A percentile compares a stretch with the other conserved stretches of the same genome.
phyloP scores from a whole-genome alignment of 1,140 invertebrate genomes.

The Euschistus heros region DNA sequence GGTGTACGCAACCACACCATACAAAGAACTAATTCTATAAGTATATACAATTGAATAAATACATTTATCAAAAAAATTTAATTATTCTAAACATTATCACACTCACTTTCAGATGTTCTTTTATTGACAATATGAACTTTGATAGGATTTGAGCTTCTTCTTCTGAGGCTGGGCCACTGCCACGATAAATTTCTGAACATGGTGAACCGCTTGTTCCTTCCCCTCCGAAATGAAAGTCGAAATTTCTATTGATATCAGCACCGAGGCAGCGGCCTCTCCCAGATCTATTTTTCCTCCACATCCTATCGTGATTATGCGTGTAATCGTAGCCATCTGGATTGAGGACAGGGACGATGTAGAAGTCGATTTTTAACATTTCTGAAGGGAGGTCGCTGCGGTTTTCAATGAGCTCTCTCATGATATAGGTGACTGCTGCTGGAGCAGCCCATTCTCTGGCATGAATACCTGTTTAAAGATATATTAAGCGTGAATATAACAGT shows the following conservation, averaged over 20 bases:
- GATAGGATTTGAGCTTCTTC: neutral
- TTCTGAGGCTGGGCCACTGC: neutral
- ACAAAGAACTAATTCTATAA: too few species aligned
- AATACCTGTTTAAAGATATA: conserved; percentile 37
- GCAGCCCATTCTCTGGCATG: conserved; percentile 71
- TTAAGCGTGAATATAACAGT: too few species aligned
- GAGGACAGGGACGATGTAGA: conserved; percentile 43
- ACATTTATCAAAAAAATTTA: too few species aligned
- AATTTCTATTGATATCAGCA: conserved; percentile 60
- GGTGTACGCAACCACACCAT: too few species aligned
- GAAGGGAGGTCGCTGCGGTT: conserved; percentile 55
- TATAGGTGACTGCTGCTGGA: conserved; percentile 52
- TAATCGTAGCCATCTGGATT: conserved; percentile 52
- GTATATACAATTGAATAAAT: too few species aligned
- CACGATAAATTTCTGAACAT: neutral
- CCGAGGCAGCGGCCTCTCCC: conserved; percentile 36
- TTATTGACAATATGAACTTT: too few species aligned
- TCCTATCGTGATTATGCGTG: conserved; percentile 56
- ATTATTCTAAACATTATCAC: too few species aligned
- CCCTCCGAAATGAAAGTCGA: conserved; percentile 52
- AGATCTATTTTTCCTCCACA: conserved; percentile 70
- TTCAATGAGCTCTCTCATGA: conserved; percentile 62
- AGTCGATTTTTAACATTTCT: conserved; percentile 50
- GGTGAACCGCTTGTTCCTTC: neutral
- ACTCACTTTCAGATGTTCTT: too few species aligned